A percentile compares a stretch with the other conserved stretches of the same genome.
These are phyloP conservation scores for Ichneumoninae sp. DNA, from an alignment of 2,888 invertebrate genomes.

Conservation along the genomic window DNA sequence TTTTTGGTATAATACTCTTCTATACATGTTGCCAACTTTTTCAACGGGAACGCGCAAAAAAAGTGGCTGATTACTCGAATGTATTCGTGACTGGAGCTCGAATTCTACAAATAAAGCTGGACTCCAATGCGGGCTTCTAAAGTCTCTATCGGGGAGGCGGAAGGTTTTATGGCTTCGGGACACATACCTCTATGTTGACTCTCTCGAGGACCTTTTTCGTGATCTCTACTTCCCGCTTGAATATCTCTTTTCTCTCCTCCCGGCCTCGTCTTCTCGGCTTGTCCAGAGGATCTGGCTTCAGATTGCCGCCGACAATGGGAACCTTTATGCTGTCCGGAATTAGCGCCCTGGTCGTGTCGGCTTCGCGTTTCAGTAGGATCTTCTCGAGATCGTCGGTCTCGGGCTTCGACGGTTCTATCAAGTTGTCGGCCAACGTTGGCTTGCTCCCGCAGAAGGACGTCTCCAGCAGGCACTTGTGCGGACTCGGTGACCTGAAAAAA, in stretches of 20 bases:
- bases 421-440: constrained; percentile 85
- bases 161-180: neutral
- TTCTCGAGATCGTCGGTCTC: constrained; percentile 86
- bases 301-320: constrained; percentile 84
- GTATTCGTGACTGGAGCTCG: constrained; percentile 1
- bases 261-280: constrained; percentile 83
- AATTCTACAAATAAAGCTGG: constrained; percentile 24
- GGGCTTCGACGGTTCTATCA: constrained; percentile 84
- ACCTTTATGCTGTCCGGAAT: constrained; percentile 88
- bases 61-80: neutral
- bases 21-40: neutral
- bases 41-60: neutral
- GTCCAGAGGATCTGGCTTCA: constrained; percentile 91
- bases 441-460: constrained; percentile 96
- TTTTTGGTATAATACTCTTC: neutral
- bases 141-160: constrained; percentile 1
- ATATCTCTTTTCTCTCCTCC: constrained; percentile 82
- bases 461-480: constrained; percentile 95
- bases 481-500: constrained; percentile 90
- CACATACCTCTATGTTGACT: constrained; percentile 81
- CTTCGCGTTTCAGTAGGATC: constrained; percentile 87
- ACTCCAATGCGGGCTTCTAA: neutral
- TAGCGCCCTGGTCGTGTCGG: constrained; percentile 88
- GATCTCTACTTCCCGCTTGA: constrained; percentile 82
- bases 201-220: constrained; percentile 82